These are phyloP conservation scores for Sigmodon hispidus DNA, from an alignment of 2,113 vertebrate genomes.

Conservation along the genomic window DNA sequence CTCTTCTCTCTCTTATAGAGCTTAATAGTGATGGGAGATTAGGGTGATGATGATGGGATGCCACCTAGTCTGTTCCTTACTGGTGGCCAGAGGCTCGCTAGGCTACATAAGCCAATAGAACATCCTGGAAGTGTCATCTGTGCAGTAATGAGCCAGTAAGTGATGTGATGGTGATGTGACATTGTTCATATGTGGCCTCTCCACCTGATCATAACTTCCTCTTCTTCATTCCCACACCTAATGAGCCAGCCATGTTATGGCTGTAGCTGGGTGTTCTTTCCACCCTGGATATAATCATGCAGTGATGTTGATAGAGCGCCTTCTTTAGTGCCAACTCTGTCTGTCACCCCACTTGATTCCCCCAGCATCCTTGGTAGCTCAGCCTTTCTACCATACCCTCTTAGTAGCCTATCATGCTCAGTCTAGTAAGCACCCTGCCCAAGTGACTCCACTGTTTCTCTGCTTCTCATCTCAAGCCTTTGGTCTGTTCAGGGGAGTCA, in stretches of 20 bases:
- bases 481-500: background rate
- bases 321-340: rapidly evolving
- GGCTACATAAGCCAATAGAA: background rate
- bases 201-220: background rate
- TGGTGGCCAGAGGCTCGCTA: background rate
- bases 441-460: background rate
- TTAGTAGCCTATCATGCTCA: background rate
- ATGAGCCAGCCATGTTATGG: background rate
- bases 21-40: background rate
- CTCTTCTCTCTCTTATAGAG: background rate
- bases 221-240: background rate
- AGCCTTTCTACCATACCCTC: background rate
- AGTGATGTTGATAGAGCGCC: background rate
- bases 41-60: background rate
- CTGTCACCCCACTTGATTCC: background rate
- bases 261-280: background rate
- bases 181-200: background rate
- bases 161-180: background rate
- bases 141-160: background rate
- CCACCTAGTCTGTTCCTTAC: background rate
- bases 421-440: background rate
- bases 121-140: background rate
- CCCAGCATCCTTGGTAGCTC: background rate
- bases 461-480: background rate
- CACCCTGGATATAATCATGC: background rate